A percentile compares a stretch with the other conserved stretches of the same genome.
phyloP scores from a whole-genome alignment of 2,888 invertebrate species.

The Andrena bucephala region DNA sequence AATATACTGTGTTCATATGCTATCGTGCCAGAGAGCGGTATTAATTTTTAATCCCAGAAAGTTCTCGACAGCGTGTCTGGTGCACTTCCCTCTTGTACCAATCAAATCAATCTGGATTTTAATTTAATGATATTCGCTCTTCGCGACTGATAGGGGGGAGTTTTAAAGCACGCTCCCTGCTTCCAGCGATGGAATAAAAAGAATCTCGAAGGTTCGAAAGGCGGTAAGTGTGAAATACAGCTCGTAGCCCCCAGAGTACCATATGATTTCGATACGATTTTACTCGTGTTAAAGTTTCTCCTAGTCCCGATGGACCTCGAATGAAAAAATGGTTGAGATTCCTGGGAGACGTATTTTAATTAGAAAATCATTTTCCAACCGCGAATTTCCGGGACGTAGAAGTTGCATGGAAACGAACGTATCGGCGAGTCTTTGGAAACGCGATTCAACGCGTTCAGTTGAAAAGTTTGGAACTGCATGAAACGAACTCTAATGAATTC shows the following conservation, averaged over 20 bases:
- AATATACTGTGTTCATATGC: not conserved
- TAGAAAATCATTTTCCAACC: constrained; percentile 6
- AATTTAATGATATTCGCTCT: constrained; percentile 4
- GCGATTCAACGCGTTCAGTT: constrained; percentile 16
- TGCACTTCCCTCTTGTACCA: not conserved
- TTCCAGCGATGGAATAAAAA: constrained; percentile 3
- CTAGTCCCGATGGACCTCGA: constrained; percentile 2
- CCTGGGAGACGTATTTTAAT: not conserved
- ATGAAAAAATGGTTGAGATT: constrained; percentile 11
- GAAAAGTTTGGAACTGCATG: not conserved
- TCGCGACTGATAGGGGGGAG: not conserved
- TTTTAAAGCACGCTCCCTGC: not conserved
- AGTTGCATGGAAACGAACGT: not conserved
- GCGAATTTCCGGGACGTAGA: not conserved
- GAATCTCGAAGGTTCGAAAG: constrained; percentile 8
- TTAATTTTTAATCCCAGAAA: constrained; percentile 9
- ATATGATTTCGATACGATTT: constrained; percentile 36
- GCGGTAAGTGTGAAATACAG: not conserved
- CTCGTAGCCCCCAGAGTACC: constrained; percentile 20
- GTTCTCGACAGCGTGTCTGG: not conserved
- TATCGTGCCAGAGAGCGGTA: not conserved
- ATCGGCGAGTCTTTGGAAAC: not conserved
- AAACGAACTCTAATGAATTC: not conserved
- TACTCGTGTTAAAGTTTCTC: constrained; percentile 23
- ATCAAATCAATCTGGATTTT: constrained; percentile 25